Evolutionary conservation across 2,888 invertebrate genomes (phyloP).

Genomic region (Zhengitettix transpicula): DNA sequence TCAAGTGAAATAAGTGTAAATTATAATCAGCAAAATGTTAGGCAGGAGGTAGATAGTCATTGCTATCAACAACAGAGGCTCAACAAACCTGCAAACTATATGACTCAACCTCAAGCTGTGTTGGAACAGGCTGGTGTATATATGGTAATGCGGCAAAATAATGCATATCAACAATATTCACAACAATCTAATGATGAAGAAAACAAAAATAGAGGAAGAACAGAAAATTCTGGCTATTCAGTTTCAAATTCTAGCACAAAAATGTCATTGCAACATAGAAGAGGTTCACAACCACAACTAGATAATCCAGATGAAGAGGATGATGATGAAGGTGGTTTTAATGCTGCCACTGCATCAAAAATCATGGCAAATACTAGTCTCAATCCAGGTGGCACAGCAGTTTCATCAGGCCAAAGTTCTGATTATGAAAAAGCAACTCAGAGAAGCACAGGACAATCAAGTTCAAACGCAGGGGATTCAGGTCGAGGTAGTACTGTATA

Average conservation of each 20-base stretch:
- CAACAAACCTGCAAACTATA: neutral
- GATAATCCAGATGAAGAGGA: slow-evolving; percentile 33
- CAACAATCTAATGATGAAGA: no score
- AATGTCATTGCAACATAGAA: neutral
- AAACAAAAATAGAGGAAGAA: no score
- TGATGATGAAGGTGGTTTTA: slow-evolving; percentile 44
- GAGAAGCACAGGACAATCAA: slow-evolving; percentile 31
- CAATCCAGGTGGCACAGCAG: neutral
- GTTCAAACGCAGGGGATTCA: slow-evolving; percentile 53
- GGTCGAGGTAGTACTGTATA: slow-evolving; percentile 67
- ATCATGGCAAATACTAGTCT: neutral
- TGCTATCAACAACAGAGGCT: no score
- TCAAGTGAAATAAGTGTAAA: no score
- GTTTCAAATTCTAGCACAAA: no score
- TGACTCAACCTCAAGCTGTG: slow-evolving; percentile 18
- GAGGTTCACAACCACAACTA: slow-evolving; percentile 48
- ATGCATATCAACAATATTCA: neutral
- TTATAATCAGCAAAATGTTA: no score
- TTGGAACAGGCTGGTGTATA: slow-evolving; percentile 15
- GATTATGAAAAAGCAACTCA: slow-evolving; percentile 61
- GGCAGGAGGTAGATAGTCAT: no score
- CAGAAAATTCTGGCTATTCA: no score
- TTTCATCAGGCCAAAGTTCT: slow-evolving; percentile 17
- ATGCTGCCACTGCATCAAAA: slow-evolving; percentile 18
- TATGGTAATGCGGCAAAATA: slow-evolving; percentile 10